These are phyloP conservation scores for Drosophila bocki DNA, from an alignment of 1,140 invertebrate genomes.

Conservation along the genomic window DNA sequence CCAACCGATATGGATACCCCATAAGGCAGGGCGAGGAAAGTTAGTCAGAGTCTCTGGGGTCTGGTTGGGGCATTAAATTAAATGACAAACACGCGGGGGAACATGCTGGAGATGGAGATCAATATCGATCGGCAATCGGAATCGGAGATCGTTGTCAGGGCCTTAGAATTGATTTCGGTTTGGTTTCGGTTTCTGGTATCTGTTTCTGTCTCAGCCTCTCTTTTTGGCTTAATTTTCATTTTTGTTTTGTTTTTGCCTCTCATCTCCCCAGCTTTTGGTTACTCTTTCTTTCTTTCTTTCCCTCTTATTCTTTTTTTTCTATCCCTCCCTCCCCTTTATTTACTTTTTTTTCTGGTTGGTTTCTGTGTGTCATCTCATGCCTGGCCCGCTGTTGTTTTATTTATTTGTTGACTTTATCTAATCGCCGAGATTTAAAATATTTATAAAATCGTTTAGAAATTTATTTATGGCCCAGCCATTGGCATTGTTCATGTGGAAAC, in stretches of 20 bases:
- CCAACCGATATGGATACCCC: not conserved
- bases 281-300: constrained; percentile 14
- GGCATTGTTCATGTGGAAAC: constrained; percentile 80
- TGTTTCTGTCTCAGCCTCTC: constrained; percentile 14
- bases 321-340: not conserved
- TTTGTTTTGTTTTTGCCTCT: constrained; percentile 29
- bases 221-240: constrained; percentile 21
- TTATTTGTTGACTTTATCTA: constrained; percentile 84
- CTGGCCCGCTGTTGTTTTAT: constrained; percentile 72
- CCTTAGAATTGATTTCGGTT: constrained; percentile 53
- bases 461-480: constrained; percentile 79
- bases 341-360: constrained; percentile 7
- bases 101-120: constrained; percentile 31
- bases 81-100: constrained; percentile 48
- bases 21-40: constrained; percentile 22
- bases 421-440: constrained; percentile 84
- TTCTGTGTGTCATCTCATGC: constrained; percentile 41
- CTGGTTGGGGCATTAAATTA: constrained; percentile 41
- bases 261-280: constrained; percentile 12
- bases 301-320: not conserved
- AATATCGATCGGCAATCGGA: constrained; percentile 36
- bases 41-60: constrained; percentile 11
- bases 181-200: constrained; percentile 35
- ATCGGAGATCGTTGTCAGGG: constrained; percentile 46
- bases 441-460: constrained; percentile 84